These are phyloP conservation scores for Rhagologus leucostigma DNA, from an alignment of 2,113 vertebrate genomes.

Conservation along the genomic window DNA sequence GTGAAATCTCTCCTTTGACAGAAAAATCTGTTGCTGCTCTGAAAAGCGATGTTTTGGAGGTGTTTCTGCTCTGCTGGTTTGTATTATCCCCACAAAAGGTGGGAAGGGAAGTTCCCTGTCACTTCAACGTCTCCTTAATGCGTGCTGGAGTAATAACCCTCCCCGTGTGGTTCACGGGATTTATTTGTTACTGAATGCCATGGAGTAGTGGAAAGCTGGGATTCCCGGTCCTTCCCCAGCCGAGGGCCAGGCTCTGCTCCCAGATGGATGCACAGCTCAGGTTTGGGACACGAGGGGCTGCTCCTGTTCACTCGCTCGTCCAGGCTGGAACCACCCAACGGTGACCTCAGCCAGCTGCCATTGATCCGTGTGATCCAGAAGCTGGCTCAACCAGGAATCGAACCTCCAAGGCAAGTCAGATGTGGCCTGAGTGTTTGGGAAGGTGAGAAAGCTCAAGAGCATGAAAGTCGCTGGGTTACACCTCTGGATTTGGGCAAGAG, in stretches of 20 bases:
- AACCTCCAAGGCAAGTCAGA: neutral
- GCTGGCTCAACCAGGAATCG: neutral
- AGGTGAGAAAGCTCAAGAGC: neutral
- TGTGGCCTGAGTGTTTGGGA: neutral
- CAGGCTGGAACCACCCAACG: accelerated
- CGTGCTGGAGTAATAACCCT: neutral
- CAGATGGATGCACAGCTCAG: neutral
- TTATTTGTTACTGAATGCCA: neutral
- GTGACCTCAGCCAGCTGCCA: neutral
- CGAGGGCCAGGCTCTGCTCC: neutral
- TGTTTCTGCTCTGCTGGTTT: neutral
- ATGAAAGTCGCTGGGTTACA: neutral
- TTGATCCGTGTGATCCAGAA: accelerated
- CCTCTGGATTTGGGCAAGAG: neutral
- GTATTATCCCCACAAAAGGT: neutral
- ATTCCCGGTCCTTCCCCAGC: neutral
- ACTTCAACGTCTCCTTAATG: neutral
- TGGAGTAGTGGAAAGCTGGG: neutral
- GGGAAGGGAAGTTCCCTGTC: neutral
- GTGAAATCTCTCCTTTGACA: neutral
- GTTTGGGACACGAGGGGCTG: accelerated
- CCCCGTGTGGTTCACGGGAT: neutral
- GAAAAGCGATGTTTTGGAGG: neutral
- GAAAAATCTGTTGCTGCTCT: neutral
- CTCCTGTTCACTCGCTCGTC: accelerated